Percentiles rank a stretch among this genome's conserved stretches.
Evolutionary conservation across 2,113 vertebrate species (phyloP).

Genomic region (Rhea americana): DNA sequence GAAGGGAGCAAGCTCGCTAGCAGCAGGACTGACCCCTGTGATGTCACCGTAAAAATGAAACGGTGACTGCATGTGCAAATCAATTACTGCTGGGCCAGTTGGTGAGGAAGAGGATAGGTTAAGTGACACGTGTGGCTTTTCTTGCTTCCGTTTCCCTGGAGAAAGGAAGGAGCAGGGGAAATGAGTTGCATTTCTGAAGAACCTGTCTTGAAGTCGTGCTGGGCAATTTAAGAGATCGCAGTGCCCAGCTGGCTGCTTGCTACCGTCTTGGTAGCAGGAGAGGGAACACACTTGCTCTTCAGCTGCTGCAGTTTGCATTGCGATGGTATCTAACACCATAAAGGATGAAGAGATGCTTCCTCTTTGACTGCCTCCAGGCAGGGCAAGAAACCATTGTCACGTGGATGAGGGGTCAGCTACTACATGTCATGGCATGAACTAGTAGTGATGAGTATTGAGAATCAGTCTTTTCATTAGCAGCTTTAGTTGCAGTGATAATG

Average conservation of each 20-base stretch:
- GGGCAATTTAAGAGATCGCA: not conserved
- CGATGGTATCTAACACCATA: not conserved
- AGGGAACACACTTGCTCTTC: not conserved
- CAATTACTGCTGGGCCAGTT: not conserved
- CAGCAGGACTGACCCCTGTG: not conserved
- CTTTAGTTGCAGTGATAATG: not conserved
- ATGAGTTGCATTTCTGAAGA: not conserved
- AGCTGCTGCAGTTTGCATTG: not conserved
- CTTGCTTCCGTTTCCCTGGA: not conserved
- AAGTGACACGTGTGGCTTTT: not conserved
- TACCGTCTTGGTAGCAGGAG: not conserved
- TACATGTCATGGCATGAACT: not conserved
- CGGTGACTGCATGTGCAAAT: fast-evolving
- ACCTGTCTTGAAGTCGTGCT: not conserved
- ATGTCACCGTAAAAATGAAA: not conserved
- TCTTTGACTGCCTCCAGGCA: not conserved
- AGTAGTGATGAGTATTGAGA: not conserved
- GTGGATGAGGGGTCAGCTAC: not conserved
- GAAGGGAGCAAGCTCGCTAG: not conserved
- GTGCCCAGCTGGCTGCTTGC: fast-evolving
- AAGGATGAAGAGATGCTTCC: not conserved
- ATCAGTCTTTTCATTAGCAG: not conserved
- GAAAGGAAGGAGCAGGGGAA: not conserved
- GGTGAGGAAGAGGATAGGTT: not conserved
- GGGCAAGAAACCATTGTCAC: not conserved